Percentiles rank a stretch among this genome's conserved stretches.
phyloP scores from a whole-genome alignment of 2,797 vertebrate species.

The Huso huso region DNA sequence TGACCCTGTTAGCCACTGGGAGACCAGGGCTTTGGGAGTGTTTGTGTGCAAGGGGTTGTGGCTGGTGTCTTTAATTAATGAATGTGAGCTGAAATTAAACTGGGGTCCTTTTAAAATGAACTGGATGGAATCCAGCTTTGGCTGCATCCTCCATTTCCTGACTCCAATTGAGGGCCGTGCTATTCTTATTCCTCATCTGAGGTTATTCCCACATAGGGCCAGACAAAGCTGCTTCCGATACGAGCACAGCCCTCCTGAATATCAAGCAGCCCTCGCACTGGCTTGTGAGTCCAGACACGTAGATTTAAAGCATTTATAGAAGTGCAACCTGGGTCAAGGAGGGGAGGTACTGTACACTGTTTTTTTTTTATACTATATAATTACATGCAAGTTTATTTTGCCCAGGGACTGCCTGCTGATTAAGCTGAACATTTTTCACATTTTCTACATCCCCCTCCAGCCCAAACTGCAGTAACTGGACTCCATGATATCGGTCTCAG shows the following conservation, averaged over 20 bases:
- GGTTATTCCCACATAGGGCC: not conserved
- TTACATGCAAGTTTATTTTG: too few species aligned
- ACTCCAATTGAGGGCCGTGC: slow-evolving; percentile 2
- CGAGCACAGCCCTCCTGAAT: slow-evolving; percentile 14
- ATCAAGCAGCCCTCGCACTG: slow-evolving; percentile 15
- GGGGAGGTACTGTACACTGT: not conserved
- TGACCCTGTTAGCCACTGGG: not conserved
- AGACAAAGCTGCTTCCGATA: slow-evolving; percentile 33
- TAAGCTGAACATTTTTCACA: too few species aligned
- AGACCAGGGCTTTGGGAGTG: not conserved
- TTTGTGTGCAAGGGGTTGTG: not conserved
- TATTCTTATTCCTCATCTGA: not conserved
- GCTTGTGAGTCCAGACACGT: slow-evolving; percentile 42
- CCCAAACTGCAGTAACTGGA: not conserved
- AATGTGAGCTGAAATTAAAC: slow-evolving; percentile 4
- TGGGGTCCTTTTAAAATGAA: slow-evolving; percentile 1
- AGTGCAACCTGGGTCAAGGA: slow-evolving; percentile 7
- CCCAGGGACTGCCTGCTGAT: too few species aligned
- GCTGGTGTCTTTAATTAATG: not conserved
- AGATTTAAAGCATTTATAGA: slow-evolving; percentile 13
- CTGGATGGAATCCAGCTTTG: slow-evolving; percentile 4
- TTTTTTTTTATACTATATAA: too few species aligned
- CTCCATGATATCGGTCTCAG: too few species aligned
- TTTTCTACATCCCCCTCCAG: not conserved
- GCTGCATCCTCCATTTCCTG: slow-evolving; percentile 15